phyloP scores from a whole-genome alignment of 2,888 invertebrate genomes.

The Lochmaea crataegi region DNA sequence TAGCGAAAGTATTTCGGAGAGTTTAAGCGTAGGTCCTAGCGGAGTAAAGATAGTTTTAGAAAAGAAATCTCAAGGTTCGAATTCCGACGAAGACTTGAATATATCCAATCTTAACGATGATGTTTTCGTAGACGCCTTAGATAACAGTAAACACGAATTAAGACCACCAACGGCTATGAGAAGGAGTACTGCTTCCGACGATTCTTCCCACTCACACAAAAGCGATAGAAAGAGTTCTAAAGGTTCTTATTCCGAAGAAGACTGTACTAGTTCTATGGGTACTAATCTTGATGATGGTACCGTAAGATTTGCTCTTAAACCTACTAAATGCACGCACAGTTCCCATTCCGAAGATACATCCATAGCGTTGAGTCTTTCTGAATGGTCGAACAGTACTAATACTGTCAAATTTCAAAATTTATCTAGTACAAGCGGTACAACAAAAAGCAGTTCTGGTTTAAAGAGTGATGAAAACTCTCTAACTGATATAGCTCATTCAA shows the following conservation, averaged over 20 bases:
- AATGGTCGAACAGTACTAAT: constrained; percentile 89
- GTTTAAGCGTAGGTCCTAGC: constrained; percentile 62
- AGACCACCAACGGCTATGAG: constrained; percentile 63
- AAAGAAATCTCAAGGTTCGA: constrained; percentile 59
- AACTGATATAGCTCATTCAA: constrained; percentile 80
- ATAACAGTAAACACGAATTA: constrained; percentile 58
- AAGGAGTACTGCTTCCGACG: constrained; percentile 63
- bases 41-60: constrained; percentile 63
- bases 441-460: constrained; percentile 72
- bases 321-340: constrained; percentile 84
- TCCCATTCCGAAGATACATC: constrained; percentile 90
- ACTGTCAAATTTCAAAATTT: constrained; percentile 84
- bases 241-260: constrained; percentile 77
- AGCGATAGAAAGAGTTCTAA: constrained; percentile 59
- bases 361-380: constrained; percentile 85
- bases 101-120: constrained; percentile 65
- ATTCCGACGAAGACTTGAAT: constrained; percentile 68
- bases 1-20: constrained; percentile 60
- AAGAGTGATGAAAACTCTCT: constrained; percentile 85
- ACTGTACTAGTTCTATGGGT: constrained; percentile 76
- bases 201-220: constrained; percentile 60
- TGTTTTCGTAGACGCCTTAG: constrained; percentile 63
- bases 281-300: constrained; percentile 83
- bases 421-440: constrained; percentile 71
- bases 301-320: constrained; percentile 81